Evolutionary conservation across 2,113 vertebrate genomes (phyloP).

Genomic region (Malaclemys terrapin): DNA sequence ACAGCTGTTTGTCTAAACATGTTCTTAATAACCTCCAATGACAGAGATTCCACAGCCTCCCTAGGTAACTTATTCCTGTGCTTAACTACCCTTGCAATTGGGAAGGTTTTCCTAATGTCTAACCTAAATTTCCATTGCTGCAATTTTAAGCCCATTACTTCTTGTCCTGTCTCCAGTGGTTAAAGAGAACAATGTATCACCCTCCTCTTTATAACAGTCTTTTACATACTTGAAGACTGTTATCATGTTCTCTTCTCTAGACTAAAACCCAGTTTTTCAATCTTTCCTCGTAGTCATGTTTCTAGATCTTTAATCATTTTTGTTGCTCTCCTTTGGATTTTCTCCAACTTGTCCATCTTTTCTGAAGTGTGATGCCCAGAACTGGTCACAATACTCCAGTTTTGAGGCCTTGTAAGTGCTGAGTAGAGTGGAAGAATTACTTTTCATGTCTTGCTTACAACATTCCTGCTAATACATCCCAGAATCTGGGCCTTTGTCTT

Average conservation of each 20-base stretch:
- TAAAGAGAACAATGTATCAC: background rate
- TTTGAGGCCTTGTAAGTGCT: background rate
- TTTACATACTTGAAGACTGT: background rate
- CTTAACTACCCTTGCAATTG: background rate
- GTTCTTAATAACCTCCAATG: background rate
- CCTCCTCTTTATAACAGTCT: background rate
- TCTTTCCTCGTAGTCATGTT: background rate
- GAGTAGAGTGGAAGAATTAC: background rate
- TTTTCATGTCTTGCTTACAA: background rate
- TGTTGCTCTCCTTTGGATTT: background rate
- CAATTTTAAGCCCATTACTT: background rate
- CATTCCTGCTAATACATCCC: background rate
- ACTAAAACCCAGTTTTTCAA: background rate
- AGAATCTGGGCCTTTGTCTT: background rate
- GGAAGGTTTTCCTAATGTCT: background rate
- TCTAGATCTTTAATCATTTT: background rate
- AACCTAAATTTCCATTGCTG: background rate
- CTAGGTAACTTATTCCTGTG: background rate
- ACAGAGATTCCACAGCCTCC: background rate
- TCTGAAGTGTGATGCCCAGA: background rate
- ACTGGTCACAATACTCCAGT: background rate
- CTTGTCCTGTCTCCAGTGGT: background rate
- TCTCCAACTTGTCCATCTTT: background rate
- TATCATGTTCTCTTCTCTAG: background rate
- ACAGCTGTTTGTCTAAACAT: background rate